phyloP scores from a whole-genome alignment of 2,113 vertebrate species.

The Nerophis ophidion region DNA sequence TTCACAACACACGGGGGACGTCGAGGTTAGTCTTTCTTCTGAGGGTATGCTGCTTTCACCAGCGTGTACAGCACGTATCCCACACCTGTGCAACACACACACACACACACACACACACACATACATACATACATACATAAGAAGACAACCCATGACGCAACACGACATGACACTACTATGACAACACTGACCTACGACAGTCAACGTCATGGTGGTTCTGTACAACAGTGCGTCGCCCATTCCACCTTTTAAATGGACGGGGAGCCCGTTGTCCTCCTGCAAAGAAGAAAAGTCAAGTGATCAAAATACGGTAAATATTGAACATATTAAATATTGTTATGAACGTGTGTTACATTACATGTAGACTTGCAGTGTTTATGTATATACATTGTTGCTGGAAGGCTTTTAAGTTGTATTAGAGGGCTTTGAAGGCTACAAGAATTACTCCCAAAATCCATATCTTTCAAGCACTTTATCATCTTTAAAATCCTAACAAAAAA shows the following conservation, averaged over 20 bases:
- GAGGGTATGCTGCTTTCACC: slow-evolving; percentile 69
- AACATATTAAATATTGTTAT: too few relatives aligned
- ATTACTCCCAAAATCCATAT: too few relatives aligned
- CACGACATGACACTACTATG: background rate
- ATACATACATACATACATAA: background rate
- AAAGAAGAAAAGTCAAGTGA: background rate
- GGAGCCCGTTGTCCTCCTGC: slow-evolving; percentile 87
- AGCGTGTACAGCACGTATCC: slow-evolving; percentile 74
- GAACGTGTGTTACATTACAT: too few relatives aligned
- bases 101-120: slow-evolving; percentile 5
- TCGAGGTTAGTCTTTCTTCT: slow-evolving; percentile 67
- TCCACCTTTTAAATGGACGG: slow-evolving; percentile 87
- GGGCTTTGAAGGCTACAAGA: too few relatives aligned
- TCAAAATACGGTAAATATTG: too few relatives aligned
- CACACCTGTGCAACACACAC: slow-evolving; percentile 71
- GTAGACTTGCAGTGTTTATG: too few relatives aligned
- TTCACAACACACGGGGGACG: background rate
- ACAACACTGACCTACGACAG: slow-evolving; percentile 75
- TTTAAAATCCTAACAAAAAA: too few relatives aligned
- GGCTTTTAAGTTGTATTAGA: too few relatives aligned
- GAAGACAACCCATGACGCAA: background rate
- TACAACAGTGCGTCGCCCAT: slow-evolving; percentile 76
- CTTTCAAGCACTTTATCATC: too few relatives aligned
- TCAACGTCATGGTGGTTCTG: slow-evolving; percentile 73
- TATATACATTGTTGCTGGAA: too few relatives aligned